A percentile compares a stretch with the other conserved stretches of the same genome.
Evolutionary conservation across 2,113 vertebrate species (phyloP).

Genomic region (Dromiciops gliroides): DNA sequence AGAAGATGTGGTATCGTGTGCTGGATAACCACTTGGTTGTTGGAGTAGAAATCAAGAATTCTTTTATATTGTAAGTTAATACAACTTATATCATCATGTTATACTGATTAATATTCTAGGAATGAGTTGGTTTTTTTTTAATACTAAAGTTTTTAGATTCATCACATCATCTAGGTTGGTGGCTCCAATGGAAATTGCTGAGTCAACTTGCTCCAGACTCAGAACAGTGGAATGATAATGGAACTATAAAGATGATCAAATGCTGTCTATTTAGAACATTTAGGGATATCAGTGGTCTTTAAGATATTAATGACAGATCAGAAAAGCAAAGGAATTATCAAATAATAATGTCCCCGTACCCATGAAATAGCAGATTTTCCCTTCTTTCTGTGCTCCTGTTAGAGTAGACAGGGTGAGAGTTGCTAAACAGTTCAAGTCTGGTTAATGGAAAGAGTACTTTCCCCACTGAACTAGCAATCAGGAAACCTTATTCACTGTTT

Average conservation of each 20-base stretch:
- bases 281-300: neutral
- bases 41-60: slow-evolving; percentile 86
- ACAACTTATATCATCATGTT: neutral
- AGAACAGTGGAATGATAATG: neutral
- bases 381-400: neutral
- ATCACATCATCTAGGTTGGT: neutral
- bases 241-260: neutral
- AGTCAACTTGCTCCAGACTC: neutral
- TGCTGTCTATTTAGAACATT: neutral
- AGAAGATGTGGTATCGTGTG: slow-evolving; percentile 92
- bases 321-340: slow-evolving; percentile 19
- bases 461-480: neutral
- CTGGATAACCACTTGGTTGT: slow-evolving; percentile 88
- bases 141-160: neutral
- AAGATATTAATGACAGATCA: neutral
- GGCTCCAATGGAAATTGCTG: slow-evolving; percentile 4
- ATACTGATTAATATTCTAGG: slow-evolving; percentile 2
- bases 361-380: neutral
- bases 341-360: neutral
- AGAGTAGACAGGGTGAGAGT: neutral
- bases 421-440: neutral
- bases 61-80: slow-evolving; percentile 86
- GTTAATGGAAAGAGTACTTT: neutral
- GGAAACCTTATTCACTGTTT: neutral
- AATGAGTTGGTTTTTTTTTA: neutral